Evolutionary conservation across 2,797 vertebrate genomes (phyloP).

Genomic region (Holocentrus rufus): DNA sequence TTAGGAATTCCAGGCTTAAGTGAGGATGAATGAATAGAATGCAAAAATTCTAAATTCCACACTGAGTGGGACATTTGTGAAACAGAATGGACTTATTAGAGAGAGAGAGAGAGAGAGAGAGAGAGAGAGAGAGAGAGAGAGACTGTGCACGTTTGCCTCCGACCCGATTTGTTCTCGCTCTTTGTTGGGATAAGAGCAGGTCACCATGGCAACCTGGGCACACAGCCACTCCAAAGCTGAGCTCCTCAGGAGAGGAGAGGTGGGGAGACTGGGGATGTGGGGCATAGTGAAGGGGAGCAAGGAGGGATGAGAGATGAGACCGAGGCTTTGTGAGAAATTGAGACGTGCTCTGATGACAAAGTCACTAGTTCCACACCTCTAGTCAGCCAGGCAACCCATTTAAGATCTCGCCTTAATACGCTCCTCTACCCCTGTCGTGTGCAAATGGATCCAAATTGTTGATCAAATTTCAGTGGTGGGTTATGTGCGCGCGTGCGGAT

Average conservation of each 20-base stretch:
- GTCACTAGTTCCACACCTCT: neutral
- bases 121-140: slow-evolving; percentile 40
- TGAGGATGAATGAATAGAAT: slow-evolving; percentile 61
- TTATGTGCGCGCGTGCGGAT: slow-evolving; percentile 44
- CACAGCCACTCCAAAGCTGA: slow-evolving; percentile 52
- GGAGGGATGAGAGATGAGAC: slow-evolving; percentile 8
- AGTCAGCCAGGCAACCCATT: slow-evolving; percentile 8
- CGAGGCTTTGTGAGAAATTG: slow-evolving; percentile 16
- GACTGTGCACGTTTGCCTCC: slow-evolving; percentile 20
- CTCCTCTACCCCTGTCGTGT: slow-evolving; percentile 49
- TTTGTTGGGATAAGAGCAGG: slow-evolving; percentile 70
- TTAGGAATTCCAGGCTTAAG: slow-evolving; percentile 58
- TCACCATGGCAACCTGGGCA: slow-evolving; percentile 76
- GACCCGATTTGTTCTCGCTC: slow-evolving; percentile 55
- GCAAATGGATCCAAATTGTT: slow-evolving; percentile 27
- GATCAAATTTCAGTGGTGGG: neutral
- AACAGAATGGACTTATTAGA: slow-evolving; percentile 50
- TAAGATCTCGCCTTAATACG: slow-evolving; percentile 21
- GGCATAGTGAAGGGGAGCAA: neutral
- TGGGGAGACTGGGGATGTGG: slow-evolving; percentile 24
- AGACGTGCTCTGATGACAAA: slow-evolving; percentile 24
- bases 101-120: slow-evolving; percentile 17
- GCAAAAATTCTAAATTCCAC: slow-evolving; percentile 49
- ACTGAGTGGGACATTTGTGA: slow-evolving; percentile 47
- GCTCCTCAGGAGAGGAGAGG: slow-evolving; percentile 55